A percentile compares a stretch with the other conserved stretches of the same genome.
Evolutionary conservation across 2,888 invertebrate species (phyloP).

Genomic region (Cantharis nigra): DNA sequence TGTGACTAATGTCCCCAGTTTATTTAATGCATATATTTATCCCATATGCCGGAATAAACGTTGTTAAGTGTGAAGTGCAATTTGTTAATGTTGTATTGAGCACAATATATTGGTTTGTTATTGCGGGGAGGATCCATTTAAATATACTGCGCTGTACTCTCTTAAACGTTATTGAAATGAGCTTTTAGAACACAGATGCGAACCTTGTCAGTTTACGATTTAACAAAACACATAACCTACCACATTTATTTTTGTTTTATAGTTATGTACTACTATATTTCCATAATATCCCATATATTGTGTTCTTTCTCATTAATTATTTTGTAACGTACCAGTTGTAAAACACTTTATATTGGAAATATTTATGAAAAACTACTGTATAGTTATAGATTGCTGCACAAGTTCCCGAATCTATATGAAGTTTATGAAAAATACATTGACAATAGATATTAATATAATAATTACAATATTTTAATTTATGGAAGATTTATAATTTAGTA

Average conservation of each 20-base stretch:
- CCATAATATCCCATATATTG: neutral
- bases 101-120: slow-evolving; percentile 52
- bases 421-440: neutral
- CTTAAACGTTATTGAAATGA: slow-evolving; percentile 42
- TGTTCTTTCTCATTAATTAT: neutral
- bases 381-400: neutral
- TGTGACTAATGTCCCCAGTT: slow-evolving; percentile 49
- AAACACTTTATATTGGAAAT: neutral
- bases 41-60: slow-evolving; percentile 54
- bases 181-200: slow-evolving; percentile 48
- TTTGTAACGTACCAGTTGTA: neutral
- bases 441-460: too few relatives aligned
- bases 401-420: neutral
- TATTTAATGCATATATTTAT: slow-evolving; percentile 55
- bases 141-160: slow-evolving; percentile 42
- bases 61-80: slow-evolving; percentile 52
- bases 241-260: slow-evolving; percentile 43
- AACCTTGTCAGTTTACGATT: slow-evolving; percentile 44
- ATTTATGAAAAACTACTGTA: neutral
- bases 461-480: too few relatives aligned
- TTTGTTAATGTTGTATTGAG: slow-evolving; percentile 52
- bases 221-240: slow-evolving; percentile 46
- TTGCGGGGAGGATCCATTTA: slow-evolving; percentile 50
- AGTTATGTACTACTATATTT: slow-evolving; percentile 16
- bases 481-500: too few relatives aligned